Evolutionary conservation across 2,888 invertebrate genomes (phyloP).

Genomic region (Drosophila monieri): DNA sequence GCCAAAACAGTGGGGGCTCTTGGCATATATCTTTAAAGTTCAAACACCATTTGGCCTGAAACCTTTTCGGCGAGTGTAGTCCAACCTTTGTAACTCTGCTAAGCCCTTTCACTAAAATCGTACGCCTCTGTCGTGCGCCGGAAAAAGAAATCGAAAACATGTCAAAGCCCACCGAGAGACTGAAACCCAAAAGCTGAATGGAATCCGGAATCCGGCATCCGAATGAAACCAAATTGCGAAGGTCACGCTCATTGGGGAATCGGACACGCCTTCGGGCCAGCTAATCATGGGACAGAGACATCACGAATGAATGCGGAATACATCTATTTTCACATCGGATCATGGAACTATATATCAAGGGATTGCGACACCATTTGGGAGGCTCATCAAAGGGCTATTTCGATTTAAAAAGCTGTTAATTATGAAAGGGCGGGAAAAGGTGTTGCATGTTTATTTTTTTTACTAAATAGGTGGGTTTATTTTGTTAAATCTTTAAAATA

Average conservation of each 20-base stretch:
- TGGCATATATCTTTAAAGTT: too few relatives aligned
- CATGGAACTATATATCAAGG: background rate
- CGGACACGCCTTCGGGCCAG: conserved; percentile 32
- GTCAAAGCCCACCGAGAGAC: too few relatives aligned
- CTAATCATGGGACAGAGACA: conserved; percentile 8
- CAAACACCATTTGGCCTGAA: background rate
- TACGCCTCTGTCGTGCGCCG: conserved; percentile 10
- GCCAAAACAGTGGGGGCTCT: too few relatives aligned
- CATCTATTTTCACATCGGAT: conserved; percentile 2
- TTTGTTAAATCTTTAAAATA: background rate
- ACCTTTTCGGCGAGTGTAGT: background rate
- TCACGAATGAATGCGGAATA: background rate
- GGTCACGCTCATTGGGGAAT: conserved; percentile 20
- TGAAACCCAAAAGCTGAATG: conserved; percentile 2
- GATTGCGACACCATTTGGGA: background rate
- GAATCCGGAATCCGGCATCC: conserved; percentile 1
- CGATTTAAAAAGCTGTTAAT: background rate
- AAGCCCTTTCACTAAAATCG: conserved; percentile 22
- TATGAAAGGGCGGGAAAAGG: background rate
- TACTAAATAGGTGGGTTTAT: background rate
- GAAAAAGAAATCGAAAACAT: conserved; percentile 20
- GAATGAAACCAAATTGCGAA: conserved; percentile 11
- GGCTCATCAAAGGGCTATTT: background rate
- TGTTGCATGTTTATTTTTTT: background rate
- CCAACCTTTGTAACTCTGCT: conserved; percentile 15